phyloP scores from a whole-genome alignment of 1,140 invertebrate species.

The Pseudachorutes palmiensis region DNA sequence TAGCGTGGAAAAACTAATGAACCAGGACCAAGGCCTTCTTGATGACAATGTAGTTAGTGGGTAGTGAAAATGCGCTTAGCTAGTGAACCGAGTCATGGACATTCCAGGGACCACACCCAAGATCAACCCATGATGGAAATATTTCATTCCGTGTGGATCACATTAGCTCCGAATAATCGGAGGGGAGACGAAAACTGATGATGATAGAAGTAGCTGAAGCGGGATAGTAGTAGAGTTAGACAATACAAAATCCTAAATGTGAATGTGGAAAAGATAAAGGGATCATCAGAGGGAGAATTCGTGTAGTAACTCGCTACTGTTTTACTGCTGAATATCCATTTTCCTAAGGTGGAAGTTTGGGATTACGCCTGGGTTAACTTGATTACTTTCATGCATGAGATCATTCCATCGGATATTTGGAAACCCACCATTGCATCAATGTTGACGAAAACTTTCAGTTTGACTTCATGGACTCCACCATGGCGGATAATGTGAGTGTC shows the following conservation, averaged over 20 bases:
- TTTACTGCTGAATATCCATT: not conserved
- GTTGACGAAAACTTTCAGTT: not conserved
- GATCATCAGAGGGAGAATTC: not conserved
- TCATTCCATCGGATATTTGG: not conserved
- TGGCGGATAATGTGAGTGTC: not conserved
- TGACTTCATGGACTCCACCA: not conserved
- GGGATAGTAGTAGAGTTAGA: not conserved
- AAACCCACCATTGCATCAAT: not conserved
- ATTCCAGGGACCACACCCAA: not conserved
- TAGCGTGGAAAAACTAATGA: too few species aligned
- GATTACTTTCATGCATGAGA: constrained; percentile 20
- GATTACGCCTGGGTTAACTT: constrained; percentile 14
- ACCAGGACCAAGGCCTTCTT: too few species aligned
- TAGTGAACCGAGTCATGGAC: not conserved
- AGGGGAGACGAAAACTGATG: not conserved
- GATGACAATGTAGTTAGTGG: too few species aligned
- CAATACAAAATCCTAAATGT: constrained; percentile 6
- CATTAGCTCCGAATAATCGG: not conserved
- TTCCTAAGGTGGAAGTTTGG: not conserved
- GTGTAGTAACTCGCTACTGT: not conserved
- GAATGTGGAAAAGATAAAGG: constrained; percentile 8
- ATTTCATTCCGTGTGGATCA: not conserved
- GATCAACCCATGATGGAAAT: not conserved
- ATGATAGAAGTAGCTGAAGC: not conserved
- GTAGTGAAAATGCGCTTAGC: too few species aligned